Conservation (phyloP, 2,113 vertebrate genomes). For the Nettapus auritus region DNA sequence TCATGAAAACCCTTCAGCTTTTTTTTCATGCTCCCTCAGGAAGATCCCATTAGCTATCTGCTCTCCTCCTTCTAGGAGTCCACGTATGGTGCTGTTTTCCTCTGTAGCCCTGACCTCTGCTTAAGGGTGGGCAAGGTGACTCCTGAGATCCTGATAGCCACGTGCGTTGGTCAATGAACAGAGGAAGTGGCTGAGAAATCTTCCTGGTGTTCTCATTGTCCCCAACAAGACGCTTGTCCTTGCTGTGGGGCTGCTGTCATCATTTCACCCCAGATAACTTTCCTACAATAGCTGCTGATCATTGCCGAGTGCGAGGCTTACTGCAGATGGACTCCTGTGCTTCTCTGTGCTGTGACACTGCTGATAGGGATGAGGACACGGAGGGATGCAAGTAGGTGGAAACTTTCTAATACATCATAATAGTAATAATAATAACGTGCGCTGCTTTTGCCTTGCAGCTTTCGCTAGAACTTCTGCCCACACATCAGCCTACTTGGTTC, state of each 20-base stretch:
- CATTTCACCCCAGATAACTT: background rate
- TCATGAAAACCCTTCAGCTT: background rate
- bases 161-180: background rate
- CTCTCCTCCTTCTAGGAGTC: background rate
- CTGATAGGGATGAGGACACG: slow-evolving; percentile 17
- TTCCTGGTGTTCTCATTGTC: background rate
- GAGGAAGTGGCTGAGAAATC: background rate
- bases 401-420: slow-evolving; percentile 75
- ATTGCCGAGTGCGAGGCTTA: background rate
- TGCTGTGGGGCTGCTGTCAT: background rate
- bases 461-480: slow-evolving; percentile 75
- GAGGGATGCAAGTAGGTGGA: slow-evolving; percentile 74
- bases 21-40: background rate
- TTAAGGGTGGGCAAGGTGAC: background rate
- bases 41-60: background rate
- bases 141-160: background rate
- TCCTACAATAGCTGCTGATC: background rate
- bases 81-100: background rate
- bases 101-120: background rate
- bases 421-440: slow-evolving; percentile 76
- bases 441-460: slow-evolving; percentile 69
- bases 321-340: slow-evolving; percentile 47
- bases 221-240: background rate
- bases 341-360: background rate
- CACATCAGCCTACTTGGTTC: slow-evolving; percentile 77